phyloP scores from a whole-genome alignment of 1,140 invertebrate species.

The Notospermus geniculatus region DNA sequence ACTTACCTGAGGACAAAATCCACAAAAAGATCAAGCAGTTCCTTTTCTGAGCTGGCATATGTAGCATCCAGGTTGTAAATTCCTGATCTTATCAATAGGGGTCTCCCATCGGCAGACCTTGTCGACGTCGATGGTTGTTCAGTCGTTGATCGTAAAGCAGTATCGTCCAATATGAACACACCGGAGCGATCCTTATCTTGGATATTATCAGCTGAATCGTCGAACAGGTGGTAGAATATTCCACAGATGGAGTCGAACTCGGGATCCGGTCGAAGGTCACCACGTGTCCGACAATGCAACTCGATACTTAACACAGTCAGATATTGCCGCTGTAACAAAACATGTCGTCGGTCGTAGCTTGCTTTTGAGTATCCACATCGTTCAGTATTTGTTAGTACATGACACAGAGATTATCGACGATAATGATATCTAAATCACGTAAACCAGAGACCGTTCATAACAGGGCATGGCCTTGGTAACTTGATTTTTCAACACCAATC shows the following conservation, averaged over 20 bases:
- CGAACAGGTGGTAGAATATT: constrained; percentile 79
- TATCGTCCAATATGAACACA: constrained; percentile 41
- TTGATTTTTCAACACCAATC: constrained; percentile 30
- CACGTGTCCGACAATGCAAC: constrained; percentile 74
- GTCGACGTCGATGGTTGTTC: constrained; percentile 16
- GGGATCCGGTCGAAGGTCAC: constrained; percentile 79
- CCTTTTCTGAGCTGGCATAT: constrained; percentile 65
- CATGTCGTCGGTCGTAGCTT: constrained; percentile 1
- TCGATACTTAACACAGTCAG: constrained; percentile 81
- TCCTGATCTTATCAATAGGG: constrained; percentile 41
- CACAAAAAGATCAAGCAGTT: constrained; percentile 69
- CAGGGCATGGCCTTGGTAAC: not conserved
- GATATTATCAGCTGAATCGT: constrained; percentile 60
- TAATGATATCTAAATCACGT: no score
- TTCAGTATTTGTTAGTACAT: constrained; percentile 29
- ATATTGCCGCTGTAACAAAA: constrained; percentile 66
- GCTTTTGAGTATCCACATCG: constrained; percentile 11
- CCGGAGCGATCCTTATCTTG: constrained; percentile 23
- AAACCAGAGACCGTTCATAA: no score
- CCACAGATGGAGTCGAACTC: constrained; percentile 75
- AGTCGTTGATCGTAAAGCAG: not conserved
- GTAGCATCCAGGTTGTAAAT: constrained; percentile 34
- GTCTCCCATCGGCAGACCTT: constrained; percentile 8
- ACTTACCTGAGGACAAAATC: constrained; percentile 63
- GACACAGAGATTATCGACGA: constrained; percentile 11